Conservation (phyloP, 1,140 invertebrate species). For the Streblospio benedicti region DNA sequence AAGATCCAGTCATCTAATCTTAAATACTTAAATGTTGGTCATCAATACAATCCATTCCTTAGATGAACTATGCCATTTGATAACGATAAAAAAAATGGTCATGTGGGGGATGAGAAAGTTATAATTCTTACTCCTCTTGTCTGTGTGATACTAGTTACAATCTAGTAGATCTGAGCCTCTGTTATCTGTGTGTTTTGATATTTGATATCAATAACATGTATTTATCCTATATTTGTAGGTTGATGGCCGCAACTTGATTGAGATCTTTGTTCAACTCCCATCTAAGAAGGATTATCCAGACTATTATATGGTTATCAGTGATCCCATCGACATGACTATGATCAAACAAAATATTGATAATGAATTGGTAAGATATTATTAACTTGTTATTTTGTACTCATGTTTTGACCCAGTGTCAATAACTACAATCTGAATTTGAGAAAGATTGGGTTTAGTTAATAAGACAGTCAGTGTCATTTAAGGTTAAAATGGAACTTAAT, state of each 20-base stretch:
- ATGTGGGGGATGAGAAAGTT: too few species aligned
- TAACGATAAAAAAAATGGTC: too few species aligned
- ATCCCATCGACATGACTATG: slow-evolving; percentile 89
- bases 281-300: slow-evolving; percentile 91
- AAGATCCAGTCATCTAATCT: too few species aligned
- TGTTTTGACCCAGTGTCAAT: not conserved
- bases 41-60: too few species aligned
- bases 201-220: not conserved
- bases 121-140: slow-evolving; percentile 4
- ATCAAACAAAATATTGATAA: slow-evolving; percentile 85
- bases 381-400: not conserved
- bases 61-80: too few species aligned
- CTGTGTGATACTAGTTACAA: too few species aligned
- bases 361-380: slow-evolving; percentile 43
- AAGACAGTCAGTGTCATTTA: too few species aligned
- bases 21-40: too few species aligned
- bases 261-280: slow-evolving; percentile 92
- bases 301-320: slow-evolving; percentile 87
- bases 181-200: not conserved
- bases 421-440: too few species aligned
- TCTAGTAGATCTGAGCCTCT: not conserved
- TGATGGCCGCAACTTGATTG: slow-evolving; percentile 71
- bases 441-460: slow-evolving; percentile 11
- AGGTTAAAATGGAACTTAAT: too few species aligned
- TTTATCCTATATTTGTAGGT: not conserved